phyloP scores from a whole-genome alignment of 2,888 invertebrate species.

The Agrilus mali region DNA sequence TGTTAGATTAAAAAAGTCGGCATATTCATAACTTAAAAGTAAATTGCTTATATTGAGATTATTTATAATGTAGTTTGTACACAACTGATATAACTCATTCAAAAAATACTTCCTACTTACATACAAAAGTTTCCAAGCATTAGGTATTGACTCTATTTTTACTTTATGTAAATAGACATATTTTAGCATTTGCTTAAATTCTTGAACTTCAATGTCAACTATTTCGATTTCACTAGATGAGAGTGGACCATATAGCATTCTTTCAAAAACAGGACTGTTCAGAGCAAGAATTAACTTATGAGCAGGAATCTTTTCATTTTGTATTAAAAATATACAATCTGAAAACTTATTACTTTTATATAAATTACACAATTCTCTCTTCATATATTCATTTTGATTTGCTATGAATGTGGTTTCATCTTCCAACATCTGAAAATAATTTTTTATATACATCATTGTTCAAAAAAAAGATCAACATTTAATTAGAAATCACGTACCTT shows the following conservation, averaged over 20 bases:
- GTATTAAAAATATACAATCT: slow-evolving; percentile 46
- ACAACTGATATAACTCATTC: slow-evolving; percentile 38
- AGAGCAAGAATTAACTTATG: slow-evolving; percentile 52
- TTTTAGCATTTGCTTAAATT: slow-evolving; percentile 46
- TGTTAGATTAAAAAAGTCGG: slow-evolving; percentile 45
- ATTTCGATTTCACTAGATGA: slow-evolving; percentile 38
- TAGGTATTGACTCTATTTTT: slow-evolving; percentile 39
- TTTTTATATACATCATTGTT: too few species aligned
- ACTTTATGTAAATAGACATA: slow-evolving; percentile 50
- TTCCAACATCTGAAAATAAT: slow-evolving; percentile 12
- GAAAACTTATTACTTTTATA: slow-evolving; percentile 20
- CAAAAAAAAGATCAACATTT: not conserved
- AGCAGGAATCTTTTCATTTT: slow-evolving; percentile 39
- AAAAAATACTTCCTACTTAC: slow-evolving; percentile 54
- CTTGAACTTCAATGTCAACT: slow-evolving; percentile 45
- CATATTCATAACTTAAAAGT: slow-evolving; percentile 45
- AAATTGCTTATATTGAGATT: slow-evolving; percentile 46
- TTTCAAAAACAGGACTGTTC: slow-evolving; percentile 55
- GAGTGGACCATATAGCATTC: slow-evolving; percentile 52
- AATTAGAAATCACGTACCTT: not conserved
- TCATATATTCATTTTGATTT: slow-evolving; percentile 6
- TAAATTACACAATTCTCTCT: slow-evolving; percentile 10
- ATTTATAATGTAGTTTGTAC: slow-evolving; percentile 40
- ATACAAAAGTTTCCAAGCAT: slow-evolving; percentile 50
- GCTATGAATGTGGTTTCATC: slow-evolving; percentile 4